Conservation (phyloP, 92 coral and sea anemone genomes). For the Epizoanthus scotinus region DNA sequence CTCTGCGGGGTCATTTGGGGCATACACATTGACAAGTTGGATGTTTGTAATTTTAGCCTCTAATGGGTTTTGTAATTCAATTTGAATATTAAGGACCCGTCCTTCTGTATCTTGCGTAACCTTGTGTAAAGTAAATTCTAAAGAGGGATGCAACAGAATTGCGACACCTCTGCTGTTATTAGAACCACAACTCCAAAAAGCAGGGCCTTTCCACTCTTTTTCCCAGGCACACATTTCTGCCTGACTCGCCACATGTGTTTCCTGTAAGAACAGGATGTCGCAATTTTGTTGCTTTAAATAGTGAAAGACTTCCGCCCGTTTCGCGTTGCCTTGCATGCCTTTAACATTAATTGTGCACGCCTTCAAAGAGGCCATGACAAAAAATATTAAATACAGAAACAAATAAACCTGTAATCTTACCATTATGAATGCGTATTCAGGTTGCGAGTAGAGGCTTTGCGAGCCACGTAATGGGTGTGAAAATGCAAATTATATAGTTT, state of each 20-base stretch:
- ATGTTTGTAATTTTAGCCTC: too few relatives aligned
- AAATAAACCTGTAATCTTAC: too few relatives aligned
- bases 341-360: slow-evolving; percentile 10
- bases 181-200: slow-evolving; percentile 12
- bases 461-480: not conserved
- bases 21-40: too few relatives aligned
- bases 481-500: not conserved
- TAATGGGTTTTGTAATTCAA: too few relatives aligned
- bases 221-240: not conserved
- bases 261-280: slow-evolving; percentile 34
- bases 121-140: not conserved
- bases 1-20: too few relatives aligned
- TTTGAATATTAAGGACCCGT: not conserved
- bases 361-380: not conserved
- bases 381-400: not conserved
- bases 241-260: not conserved
- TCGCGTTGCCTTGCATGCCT: slow-evolving; percentile 7
- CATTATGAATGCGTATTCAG: too few relatives aligned
- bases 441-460: too few relatives aligned
- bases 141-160: not conserved
- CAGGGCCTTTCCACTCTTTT: slow-evolving; percentile 19
- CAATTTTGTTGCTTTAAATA: not conserved
- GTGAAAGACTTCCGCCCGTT: not conserved
- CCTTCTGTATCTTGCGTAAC: not conserved
- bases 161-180: slow-evolving; percentile 21